Evolutionary conservation across 1,140 invertebrate genomes (phyloP), one percentile per base, ranked within the genome.

Genomic region (Drosophila santomea): DNA sequence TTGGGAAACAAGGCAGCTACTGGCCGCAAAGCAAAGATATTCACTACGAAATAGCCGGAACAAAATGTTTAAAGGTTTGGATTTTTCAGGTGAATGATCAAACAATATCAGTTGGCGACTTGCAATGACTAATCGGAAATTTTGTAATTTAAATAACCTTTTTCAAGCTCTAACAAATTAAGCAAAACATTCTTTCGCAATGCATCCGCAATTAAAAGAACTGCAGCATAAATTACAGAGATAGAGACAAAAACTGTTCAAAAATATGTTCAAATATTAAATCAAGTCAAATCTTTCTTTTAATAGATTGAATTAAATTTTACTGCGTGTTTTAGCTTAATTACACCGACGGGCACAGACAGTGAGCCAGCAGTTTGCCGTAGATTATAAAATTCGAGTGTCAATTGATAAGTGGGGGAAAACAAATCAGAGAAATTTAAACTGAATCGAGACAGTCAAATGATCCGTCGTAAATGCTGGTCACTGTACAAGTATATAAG

Each of bases 381-480:
- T 1, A 32, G 48, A 69, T 69, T 14, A 56, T 71, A 35, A 47
- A 48, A 56, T 20, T 38, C 48, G 43, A 71, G 63, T 71, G 25
- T n/a, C 50, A 48, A n/a, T 56, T 44, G 43, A 71, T 69, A 48
- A 41, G 50, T 69, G 63, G 4, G 50, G 43, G 14, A 15, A 71
- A 28, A 48, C 38, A 71, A 71, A 71, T 71, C 67, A 71, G 28
- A 71, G 67, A 71, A 71, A 71, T 71, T 57, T 64, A 71, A 48
- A 69, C 69, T 36, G 12, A 48, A 36, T 41, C 1, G 20, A 47
- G 61, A 38, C 50, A 11, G 43, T 56, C 20, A 20, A 20, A 20
- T 20, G 20, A 17, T 51, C 7, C 45, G 50, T 1, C 62, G 48
- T 35, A 68, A 68, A 36, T 68, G 59, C 45, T 69, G 44, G 51